Base-by-base conservation (phyloP, 2,888 invertebrate genomes). In the Ectemnius cavifrons region DNA sequence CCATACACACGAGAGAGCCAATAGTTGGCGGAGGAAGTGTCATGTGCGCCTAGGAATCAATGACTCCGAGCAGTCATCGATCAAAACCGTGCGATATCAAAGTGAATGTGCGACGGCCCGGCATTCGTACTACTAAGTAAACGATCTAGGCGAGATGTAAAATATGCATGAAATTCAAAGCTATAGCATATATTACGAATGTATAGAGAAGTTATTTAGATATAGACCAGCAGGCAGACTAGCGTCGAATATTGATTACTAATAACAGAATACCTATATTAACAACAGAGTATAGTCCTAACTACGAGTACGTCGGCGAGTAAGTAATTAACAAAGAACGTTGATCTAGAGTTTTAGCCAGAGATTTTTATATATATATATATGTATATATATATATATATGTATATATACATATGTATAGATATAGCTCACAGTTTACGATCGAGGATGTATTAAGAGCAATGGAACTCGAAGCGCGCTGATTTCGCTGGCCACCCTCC, bases 321-420 rank as follows among this genome's bases (percentile, higher is more conserved):
- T 46, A 18, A 62, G 57, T 37, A 18, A 47, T 57, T 45, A 65
- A 60, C 58, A 23, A 57, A 23, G 28, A 58, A 62, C 66, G 67
- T 57, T 61, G 63, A 67, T 49, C 63, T 63, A 75, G 47, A 83
- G 71, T 81, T 81, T 78, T 77, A 75, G 59, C 60, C 72, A 75
- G 68, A 79, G 70, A 81, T 83, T 81, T 79, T 82, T 82, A 81
- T 82, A 79, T 82, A 83, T 78, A 63, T 67, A 66, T 64, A 69
- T 67, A 11, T 47, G 14, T 56, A 57, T 63, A 64, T 18, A 20
- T 45, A 20, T 56, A 67, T 64, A 69, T 67, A 16, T 47, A 20
- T 56, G 49, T 63, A 67, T 18, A 27, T 45, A 20, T 56, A 72
- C 75, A 80, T 78, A 80, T 75, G 70, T 74, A 68, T 56, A 76